Conservation (phyloP, 2,113 vertebrate species). For the Oxyruncus cristatus region DNA sequence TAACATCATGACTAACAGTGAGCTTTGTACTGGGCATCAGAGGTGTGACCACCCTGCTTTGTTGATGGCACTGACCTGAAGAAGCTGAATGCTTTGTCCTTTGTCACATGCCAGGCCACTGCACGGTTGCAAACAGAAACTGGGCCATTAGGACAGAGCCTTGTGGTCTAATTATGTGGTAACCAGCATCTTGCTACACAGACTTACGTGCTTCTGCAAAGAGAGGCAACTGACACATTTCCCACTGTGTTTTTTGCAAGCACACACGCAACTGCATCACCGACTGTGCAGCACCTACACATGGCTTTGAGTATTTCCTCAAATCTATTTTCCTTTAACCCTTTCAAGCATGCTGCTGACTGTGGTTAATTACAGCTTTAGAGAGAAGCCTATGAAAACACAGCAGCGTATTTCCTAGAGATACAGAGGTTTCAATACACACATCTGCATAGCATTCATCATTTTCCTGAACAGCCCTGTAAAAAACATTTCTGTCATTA, state of each 20-base stretch:
- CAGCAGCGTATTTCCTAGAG: background rate
- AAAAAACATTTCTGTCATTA: constrained; percentile 42
- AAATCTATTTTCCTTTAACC: constrained; percentile 17
- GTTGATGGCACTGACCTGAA: background rate
- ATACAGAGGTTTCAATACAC: background rate
- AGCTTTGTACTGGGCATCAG: background rate
- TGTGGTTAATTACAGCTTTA: background rate
- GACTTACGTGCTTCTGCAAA: background rate
- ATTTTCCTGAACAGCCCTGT: background rate
- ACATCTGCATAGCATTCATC: constrained; percentile 11
- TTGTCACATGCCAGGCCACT: background rate
- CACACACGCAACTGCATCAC: background rate
- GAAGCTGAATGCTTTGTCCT: background rate
- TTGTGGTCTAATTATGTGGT: background rate
- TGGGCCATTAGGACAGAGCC: background rate
- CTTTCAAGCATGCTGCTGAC: background rate
- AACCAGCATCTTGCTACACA: background rate
- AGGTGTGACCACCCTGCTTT: background rate
- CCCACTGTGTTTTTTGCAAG: background rate
- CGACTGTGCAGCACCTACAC: background rate
- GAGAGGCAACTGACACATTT: constrained; percentile 21
- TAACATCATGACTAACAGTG: background rate
- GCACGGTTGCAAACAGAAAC: background rate
- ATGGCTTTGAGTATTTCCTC: background rate
- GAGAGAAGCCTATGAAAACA: background rate